Base-by-base conservation (phyloP, 2,797 vertebrate genomes). In the Antennarius maculatus region DNA sequence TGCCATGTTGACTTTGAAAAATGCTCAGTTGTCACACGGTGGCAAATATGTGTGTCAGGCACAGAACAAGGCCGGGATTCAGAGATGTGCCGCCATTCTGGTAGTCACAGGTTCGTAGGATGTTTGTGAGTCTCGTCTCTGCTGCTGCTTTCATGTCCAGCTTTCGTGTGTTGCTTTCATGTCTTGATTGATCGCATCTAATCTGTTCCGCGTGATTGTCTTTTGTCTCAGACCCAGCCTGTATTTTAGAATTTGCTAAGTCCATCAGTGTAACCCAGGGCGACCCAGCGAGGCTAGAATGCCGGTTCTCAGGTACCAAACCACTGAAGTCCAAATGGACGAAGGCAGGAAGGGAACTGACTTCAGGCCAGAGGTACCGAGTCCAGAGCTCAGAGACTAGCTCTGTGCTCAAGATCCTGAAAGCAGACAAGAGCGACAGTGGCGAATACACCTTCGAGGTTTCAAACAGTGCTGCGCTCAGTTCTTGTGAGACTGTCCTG, bases 11-110 rank as follows among this genome's bases (percentile, higher is more conserved):
- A 93, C 93, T 86, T 89, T 99, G 85, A 95, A 86, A 84, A 95
- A 94, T 81, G 92, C 96, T 81, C 95, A 97, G 81, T 90, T 95
- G 69, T 94, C 93, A 60, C 94, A 97, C n/a, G 92, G 91, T 51
- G 97, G 97, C 58, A 98, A 96, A 82, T 98, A 98, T 61, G 92
- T 94, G 48, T 99, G 97, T 90, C 92, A 96, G 82, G 97, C 95
- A 54, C 95, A 95, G 91, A 99, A 99, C 45, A 95, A 95, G 82
- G 96, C 96, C 0, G 97, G 97, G 71, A 93, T 95, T 88, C 95
- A 97, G 82, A 95, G 95, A 75, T 97, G 96, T 83, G 93, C 91
- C 61, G 95, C 96, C 9, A 48, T 94, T 42, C 91, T 99, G 59
- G 84, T 90, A 60, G 96, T 98, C 2, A 97, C 96, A 97, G 97